A percentile compares a stretch with the other conserved stretches of the same genome.
These are phyloP conservation scores for Pecten maximus DNA, from an alignment of 2,888 invertebrate species.

Conservation along the genomic window DNA sequence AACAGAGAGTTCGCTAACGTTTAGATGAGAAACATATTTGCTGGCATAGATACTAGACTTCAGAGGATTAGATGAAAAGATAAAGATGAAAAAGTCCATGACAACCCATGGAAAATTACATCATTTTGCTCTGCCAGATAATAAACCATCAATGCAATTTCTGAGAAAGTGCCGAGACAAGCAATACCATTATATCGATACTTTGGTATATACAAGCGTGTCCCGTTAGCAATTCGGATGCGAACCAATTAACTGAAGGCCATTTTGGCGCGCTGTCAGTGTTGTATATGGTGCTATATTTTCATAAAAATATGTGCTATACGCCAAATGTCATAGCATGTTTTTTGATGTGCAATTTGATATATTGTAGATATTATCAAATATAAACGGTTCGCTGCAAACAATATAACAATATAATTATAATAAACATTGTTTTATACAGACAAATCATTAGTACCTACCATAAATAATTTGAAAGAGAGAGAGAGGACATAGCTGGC, in stretches of 20 bases:
- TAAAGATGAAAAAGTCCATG: neutral
- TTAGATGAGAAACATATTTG: neutral
- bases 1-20: neutral
- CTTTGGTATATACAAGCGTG: neutral
- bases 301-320: neutral
- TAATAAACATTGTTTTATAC: too few relatives aligned
- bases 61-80: neutral
- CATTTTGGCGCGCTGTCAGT: neutral
- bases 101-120: neutral
- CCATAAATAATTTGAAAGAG: too few relatives aligned
- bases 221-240: neutral
- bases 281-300: neutral
- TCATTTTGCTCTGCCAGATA: neutral
- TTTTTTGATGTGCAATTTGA: too few relatives aligned
- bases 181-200: neutral
- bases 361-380: too few relatives aligned
- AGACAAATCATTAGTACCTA: too few relatives aligned
- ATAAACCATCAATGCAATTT: neutral
- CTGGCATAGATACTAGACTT: neutral
- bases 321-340: neutral
- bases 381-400: too few relatives aligned
- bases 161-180: neutral
- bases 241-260: neutral
- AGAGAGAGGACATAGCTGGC: neutral
- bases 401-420: too few relatives aligned